Base-by-base conservation (phyloP, 1,140 invertebrate species). In the Calycopis cecrops region DNA sequence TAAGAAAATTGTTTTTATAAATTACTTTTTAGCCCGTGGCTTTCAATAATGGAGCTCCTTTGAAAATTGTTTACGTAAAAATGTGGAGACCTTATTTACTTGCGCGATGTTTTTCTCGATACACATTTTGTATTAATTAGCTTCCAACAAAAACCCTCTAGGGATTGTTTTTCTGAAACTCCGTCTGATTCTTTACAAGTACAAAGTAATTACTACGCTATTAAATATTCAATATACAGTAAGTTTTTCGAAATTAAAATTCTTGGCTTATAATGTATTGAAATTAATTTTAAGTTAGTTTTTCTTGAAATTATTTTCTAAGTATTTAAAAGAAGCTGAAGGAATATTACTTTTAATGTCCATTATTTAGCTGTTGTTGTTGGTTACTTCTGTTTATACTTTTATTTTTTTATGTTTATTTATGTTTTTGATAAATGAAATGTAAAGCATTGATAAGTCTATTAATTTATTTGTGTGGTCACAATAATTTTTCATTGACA, bases 1-100 rank as follows among this genome's bases (percentile, higher is more conserved):
- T 44, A 16, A 44, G 40, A 44, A 44, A 44, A 16, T 16, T 44
- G 40, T 16, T 44, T 44, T 44, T 16, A 44, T 44, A 44, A 44
- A 44, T 44, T 44, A 44, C 40, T 17, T 44, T 44, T 44, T 40
- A 17, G 40, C 40, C 40, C 14, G 40, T 44, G 40, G 40, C 40
- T 9, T 28, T 17, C 40, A 44, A 44, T 44, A 17, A 28, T 28
- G 16, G 40, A 17, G 40, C 16, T 44, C 40, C 16, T 44, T 44
- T 44, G 40, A 44, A 44, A 28, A 44, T 37, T 37, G 12, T 40
- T 40, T 40, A 44, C 17, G 17, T 16, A 44, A 44, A 44, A 40
- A 44, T 14, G 40, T 16, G 40, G 40, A 9, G 7, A 44, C 40
- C 17, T 16, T 44, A 44, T 44, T 44, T 44, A 44, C 14, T 17